These are phyloP conservation scores for Echiichthys vipera DNA, from an alignment of 2,797 vertebrate genomes.

Conservation along the genomic window DNA sequence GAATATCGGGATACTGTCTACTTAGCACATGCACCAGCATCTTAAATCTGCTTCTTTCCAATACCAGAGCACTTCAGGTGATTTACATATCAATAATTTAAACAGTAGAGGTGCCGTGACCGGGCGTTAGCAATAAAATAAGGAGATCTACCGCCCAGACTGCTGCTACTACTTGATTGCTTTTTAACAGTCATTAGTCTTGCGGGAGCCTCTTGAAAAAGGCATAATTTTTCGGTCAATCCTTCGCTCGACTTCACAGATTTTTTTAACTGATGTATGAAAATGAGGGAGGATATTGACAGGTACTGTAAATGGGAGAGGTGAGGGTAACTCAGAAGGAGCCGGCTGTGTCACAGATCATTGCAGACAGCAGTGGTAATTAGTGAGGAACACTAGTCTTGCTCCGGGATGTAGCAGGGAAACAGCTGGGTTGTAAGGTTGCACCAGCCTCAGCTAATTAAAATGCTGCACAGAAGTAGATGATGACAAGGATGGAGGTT, in stretches of 20 bases:
- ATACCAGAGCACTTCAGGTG: constrained; percentile 79
- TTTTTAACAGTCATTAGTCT: constrained; percentile 84
- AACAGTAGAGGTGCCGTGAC: constrained; percentile 77
- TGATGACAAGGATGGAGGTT: constrained; percentile 44
- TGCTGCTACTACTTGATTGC: constrained; percentile 79
- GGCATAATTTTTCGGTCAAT: constrained; percentile 64
- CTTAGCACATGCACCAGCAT: constrained; percentile 79
- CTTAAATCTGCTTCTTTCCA: constrained; percentile 84
- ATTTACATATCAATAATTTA: constrained; percentile 88
- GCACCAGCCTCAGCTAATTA: constrained; percentile 58
- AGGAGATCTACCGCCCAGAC: constrained; percentile 78
- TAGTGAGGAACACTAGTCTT: constrained; percentile 65
- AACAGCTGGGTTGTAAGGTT: constrained; percentile 61
- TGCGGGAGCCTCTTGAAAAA: constrained; percentile 60
- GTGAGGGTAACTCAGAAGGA: constrained; percentile 54
- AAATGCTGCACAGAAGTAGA: constrained; percentile 49
- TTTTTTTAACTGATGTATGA: constrained; percentile 59
- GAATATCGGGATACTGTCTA: constrained; percentile 84
- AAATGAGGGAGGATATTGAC: constrained; percentile 62
- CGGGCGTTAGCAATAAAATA: constrained; percentile 79
- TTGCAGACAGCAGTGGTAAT: constrained; percentile 67
- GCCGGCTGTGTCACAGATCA: constrained; percentile 57
- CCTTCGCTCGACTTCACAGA: constrained; percentile 40
- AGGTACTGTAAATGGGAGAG: constrained; percentile 53
- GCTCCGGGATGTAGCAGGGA: constrained; percentile 53